Conservation (phyloP, 2,113 vertebrate genomes). For the Microtus ochrogaster region DNA sequence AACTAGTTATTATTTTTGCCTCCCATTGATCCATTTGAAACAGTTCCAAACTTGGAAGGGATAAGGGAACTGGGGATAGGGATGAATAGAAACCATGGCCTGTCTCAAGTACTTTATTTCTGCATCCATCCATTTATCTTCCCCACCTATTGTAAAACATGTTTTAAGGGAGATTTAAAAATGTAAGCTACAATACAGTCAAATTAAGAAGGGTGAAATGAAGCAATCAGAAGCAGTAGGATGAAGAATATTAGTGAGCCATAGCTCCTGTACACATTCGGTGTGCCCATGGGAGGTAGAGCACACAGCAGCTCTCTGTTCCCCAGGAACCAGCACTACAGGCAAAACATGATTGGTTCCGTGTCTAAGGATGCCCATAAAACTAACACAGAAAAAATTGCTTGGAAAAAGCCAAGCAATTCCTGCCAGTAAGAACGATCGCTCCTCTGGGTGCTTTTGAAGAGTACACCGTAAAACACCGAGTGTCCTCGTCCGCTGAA, state of each 20-base stretch:
- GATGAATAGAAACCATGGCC: neutral
- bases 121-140: neutral
- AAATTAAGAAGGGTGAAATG: neutral
- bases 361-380: neutral
- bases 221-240: neutral
- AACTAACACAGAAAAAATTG: slow-evolving; percentile 9
- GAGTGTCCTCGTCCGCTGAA: neutral
- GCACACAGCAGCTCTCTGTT: neutral
- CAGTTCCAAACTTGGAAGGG: neutral
- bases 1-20: neutral
- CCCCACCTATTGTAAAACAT: neutral
- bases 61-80: neutral
- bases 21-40: neutral
- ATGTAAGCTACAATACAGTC: neutral
- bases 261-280: neutral
- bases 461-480: neutral
- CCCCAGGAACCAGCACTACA: neutral
- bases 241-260: neutral
- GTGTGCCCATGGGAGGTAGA: neutral
- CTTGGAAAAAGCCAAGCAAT: slow-evolving; percentile 17
- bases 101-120: neutral
- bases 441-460: slow-evolving; percentile 32
- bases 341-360: neutral
- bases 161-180: neutral
- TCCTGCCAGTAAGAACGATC: slow-evolving; percentile 17